Evolutionary conservation across 2,113 vertebrate species (phyloP).

Genomic region (Hypocryptadius cinnamomeus): DNA sequence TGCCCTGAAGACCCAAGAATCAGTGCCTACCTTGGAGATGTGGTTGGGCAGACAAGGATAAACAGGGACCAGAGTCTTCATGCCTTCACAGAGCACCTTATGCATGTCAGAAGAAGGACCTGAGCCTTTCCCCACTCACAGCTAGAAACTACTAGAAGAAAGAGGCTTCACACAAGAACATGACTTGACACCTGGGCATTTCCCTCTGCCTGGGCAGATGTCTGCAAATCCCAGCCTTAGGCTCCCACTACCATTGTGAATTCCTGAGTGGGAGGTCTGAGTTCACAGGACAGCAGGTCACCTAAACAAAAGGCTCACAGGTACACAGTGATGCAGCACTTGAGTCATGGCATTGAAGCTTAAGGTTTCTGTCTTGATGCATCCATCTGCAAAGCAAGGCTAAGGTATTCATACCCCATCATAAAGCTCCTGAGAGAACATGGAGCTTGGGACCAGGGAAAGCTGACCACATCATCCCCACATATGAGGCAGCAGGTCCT

Average conservation of each 20-base stretch:
- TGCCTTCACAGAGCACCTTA: not conserved
- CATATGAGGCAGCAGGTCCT: not conserved
- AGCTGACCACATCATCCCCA: not conserved
- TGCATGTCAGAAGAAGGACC: not conserved
- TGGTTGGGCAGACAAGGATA: not conserved
- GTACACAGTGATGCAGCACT: not conserved
- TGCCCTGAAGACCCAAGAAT: not conserved
- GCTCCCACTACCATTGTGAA: not conserved
- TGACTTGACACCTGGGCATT: not conserved
- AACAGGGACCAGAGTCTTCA: not conserved
- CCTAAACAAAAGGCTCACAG: not conserved
- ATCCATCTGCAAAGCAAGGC: not conserved
- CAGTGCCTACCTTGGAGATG: not conserved
- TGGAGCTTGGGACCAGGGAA: not conserved
- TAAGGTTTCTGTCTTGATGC: not conserved
- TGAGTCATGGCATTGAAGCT: not conserved
- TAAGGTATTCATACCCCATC: not conserved
- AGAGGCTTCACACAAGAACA: not conserved
- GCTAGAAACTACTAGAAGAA: not conserved
- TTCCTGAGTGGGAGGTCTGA: not conserved
- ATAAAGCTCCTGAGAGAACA: not conserved
- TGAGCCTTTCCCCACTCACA: not conserved
- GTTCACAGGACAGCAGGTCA: not conserved
- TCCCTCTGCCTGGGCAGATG: accelerated
- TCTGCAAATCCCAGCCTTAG: not conserved